Evolutionary conservation across 2,113 vertebrate species (phyloP).

Genomic region (Paramisgurnus dabryanus): DNA sequence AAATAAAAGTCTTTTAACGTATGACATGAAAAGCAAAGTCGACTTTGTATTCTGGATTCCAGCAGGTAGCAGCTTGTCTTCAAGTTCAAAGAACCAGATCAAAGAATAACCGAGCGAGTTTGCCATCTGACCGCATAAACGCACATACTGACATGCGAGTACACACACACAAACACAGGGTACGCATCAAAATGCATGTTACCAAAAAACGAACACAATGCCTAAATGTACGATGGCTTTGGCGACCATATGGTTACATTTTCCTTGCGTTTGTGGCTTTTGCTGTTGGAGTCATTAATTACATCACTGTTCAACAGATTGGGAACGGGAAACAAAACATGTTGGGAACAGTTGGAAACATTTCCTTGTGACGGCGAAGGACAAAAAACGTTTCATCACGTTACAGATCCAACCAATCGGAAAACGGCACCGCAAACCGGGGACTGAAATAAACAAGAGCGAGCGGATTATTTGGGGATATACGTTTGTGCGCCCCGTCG

Average conservation of each 20-base stretch:
- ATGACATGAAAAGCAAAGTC: conserved; percentile 16
- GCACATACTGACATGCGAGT: neutral
- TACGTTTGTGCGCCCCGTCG: neutral
- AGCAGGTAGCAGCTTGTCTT: conserved; percentile 28
- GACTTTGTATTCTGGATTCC: conserved; percentile 13
- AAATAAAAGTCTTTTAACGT: neutral
- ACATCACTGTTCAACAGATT: conserved; percentile 72
- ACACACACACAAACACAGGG: neutral
- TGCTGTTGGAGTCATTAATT: conserved; percentile 77
- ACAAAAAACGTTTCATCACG: neutral
- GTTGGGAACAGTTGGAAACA: conserved; percentile 60
- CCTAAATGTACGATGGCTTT: conserved; percentile 63
- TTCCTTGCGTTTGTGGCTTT: conserved; percentile 67
- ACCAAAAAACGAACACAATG: neutral
- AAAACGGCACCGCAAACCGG: neutral
- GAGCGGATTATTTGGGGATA: conserved; percentile 8
- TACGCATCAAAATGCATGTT: neutral
- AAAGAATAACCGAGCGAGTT: conserved; percentile 19
- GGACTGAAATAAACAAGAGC: conserved; percentile 16
- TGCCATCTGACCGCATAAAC: conserved; percentile 17
- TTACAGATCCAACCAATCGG: conserved; percentile 1
- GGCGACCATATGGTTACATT: conserved; percentile 73
- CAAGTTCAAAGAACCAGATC: conserved; percentile 33
- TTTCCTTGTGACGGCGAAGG: conserved; percentile 50
- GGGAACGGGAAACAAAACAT: conserved; percentile 65